Evolutionary conservation across 2,888 invertebrate genomes (phyloP), one percentile per base, ranked within the genome.

Genomic region (Machimus rusticus): DNA sequence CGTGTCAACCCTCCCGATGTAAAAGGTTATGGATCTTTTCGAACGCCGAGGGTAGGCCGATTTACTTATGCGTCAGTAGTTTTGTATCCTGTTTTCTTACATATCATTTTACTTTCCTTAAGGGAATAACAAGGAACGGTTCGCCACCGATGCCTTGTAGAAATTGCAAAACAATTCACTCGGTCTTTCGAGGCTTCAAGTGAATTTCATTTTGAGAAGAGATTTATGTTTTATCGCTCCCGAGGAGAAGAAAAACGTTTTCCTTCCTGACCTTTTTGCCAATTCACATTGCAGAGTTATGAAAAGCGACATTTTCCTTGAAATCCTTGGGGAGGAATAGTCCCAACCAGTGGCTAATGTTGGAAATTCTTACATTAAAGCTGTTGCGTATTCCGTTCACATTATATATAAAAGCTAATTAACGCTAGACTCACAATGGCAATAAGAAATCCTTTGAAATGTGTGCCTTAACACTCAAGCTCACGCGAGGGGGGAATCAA

Each of bases 121-220:
- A 84, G 82, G 82, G 82, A 84, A 66, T 84, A 84, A 66, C 57
- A 66, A 84, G 39, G 66, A 84, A 84, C 39, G 82, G 66, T 84
- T 84, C 82, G 37, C 82, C 82, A 84, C 34, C 66, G 66, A 84
- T 66, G 66, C 37, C 82, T 84, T 66, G n/a, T 37, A 66, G 82
- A 84, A 84, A 84, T 84, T 57, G 82, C 82, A 84, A 84, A 84
- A 84, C 82, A 84, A 84, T 84, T 84, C 66, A 84, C 82, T 84
- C 55, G 23, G 82, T 66, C 82, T 39, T 66, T 66, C 82, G 37
- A 66, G 66, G 82, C 82, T 66, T 37, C 34, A 66, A 66, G 82
- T 66, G 82, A 84, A 66, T 84, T 84, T 84, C 82, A 84, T 84
- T 84, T 84, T 66, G 23, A 37, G 82, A 84, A 66, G 57, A 84